A percentile compares a stretch with the other conserved stretches of the same genome.
Evolutionary conservation across 2,113 vertebrate species (phyloP).

Genomic region (Chaetops frenatus): DNA sequence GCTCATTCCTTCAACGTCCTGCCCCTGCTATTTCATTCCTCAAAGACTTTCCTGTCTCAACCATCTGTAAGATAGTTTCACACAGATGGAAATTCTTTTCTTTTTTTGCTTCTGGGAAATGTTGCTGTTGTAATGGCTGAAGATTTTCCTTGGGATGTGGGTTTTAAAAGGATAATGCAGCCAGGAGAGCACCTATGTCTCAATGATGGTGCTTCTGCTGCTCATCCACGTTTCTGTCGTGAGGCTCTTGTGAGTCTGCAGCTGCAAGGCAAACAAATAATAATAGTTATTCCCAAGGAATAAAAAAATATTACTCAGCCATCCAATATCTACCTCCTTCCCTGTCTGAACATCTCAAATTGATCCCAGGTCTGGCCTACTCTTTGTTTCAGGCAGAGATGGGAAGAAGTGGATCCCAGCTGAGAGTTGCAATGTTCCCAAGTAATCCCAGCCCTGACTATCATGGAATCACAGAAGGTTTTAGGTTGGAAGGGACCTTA

Average conservation of each 20-base stretch:
- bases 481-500: not conserved
- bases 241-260: not conserved
- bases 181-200: not conserved
- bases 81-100: not conserved
- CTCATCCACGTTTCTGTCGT: not conserved
- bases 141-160: not conserved
- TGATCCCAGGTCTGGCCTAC: not conserved
- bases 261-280: not conserved
- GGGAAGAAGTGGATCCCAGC: not conserved
- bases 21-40: not conserved
- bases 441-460: rapidly evolving
- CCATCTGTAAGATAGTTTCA: not conserved
- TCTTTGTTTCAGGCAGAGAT: not conserved
- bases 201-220: not conserved
- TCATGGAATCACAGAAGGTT: not conserved
- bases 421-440: not conserved
- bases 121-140: not conserved
- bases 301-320: not conserved
- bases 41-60: not conserved
- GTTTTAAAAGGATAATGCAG: not conserved
- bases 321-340: not conserved
- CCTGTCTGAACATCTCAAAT: not conserved
- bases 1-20: not conserved
- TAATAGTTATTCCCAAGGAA: not conserved
- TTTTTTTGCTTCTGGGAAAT: not conserved